Evolutionary conservation across 2,888 invertebrate genomes (phyloP).

Genomic region (Epistrophe grossulariae): DNA sequence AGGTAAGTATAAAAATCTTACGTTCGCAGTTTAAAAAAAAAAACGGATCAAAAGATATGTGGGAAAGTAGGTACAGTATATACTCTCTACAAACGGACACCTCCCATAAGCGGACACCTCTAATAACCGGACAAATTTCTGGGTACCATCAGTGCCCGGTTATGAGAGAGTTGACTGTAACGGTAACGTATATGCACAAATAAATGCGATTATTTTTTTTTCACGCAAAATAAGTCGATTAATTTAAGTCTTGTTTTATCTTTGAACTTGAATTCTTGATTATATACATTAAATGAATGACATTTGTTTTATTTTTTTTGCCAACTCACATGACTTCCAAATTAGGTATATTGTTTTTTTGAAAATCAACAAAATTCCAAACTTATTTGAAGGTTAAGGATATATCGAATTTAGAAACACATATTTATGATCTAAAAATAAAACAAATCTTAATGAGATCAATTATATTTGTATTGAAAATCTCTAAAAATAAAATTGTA

Average conservation of each 20-base stretch:
- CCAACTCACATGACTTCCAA: neutral
- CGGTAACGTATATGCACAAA: too few species aligned
- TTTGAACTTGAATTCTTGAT: slow-evolving; percentile 13
- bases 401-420: neutral
- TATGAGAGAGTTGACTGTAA: too few species aligned
- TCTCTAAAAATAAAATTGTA: neutral
- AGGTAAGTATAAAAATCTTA: too few species aligned
- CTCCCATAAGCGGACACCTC: too few species aligned
- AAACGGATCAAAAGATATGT: too few species aligned
- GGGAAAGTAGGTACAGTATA: too few species aligned
- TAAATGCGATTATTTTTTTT: too few species aligned
- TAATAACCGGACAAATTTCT: too few species aligned
- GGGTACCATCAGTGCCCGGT: too few species aligned
- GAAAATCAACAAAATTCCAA: neutral
- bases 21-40: too few species aligned
- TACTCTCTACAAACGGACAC: too few species aligned
- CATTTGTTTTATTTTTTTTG: neutral
- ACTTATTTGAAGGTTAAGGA: slow-evolving; percentile 1
- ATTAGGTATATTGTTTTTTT: neutral
- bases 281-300: neutral
- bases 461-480: neutral
- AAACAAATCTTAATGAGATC: neutral
- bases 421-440: neutral
- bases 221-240: neutral
- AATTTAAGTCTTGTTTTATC: neutral